phyloP scores from a whole-genome alignment of 2,888 invertebrate genomes.

The Andricus quercusramuli region DNA sequence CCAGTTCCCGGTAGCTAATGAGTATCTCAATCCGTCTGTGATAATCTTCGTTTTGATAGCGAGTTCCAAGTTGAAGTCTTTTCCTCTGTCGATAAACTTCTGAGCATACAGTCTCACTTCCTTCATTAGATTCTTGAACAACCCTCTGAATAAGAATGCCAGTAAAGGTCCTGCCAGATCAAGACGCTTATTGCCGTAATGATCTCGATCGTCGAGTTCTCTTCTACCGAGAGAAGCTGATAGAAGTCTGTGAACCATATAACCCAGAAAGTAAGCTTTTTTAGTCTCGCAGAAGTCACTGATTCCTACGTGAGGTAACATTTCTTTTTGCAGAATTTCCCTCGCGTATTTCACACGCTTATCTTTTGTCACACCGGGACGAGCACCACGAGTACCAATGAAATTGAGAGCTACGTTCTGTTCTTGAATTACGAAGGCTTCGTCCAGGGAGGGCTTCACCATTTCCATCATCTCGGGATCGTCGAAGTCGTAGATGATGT shows the following conservation, averaged over 20 bases:
- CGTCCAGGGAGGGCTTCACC: constrained; percentile 99
- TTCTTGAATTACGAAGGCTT: constrained; percentile 99
- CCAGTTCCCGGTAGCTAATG: constrained; percentile 99
- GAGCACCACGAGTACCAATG: constrained; percentile 97
- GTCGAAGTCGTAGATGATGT: constrained; percentile 99
- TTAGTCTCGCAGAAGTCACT: constrained; percentile 99
- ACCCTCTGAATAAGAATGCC: constrained; percentile 97
- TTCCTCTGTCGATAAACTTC: constrained; percentile 98
- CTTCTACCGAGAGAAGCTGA: constrained; percentile 96
- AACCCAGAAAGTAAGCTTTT: constrained; percentile 98
- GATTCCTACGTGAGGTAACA: constrained; percentile 99
- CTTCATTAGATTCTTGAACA: constrained; percentile 97
- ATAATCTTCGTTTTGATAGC: constrained; percentile 98
- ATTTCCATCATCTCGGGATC: constrained; percentile 99
- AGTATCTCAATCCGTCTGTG: constrained; percentile 98
- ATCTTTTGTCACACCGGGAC: constrained; percentile 99
- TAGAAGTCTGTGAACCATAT: constrained; percentile 98
- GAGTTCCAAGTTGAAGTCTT: constrained; percentile 98
- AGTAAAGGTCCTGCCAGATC: constrained; percentile 98
- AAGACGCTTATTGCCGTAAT: constrained; percentile 98
- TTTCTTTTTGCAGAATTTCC: constrained; percentile 99
- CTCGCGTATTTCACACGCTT: constrained; percentile 99
- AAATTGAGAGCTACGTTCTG: constrained; percentile 99
- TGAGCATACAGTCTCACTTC: constrained; percentile 99
- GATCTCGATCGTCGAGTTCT: constrained; percentile 99